These are phyloP conservation scores for Cyclura pinguis DNA, from an alignment of 2,797 vertebrate genomes.

Conservation along the genomic window DNA sequence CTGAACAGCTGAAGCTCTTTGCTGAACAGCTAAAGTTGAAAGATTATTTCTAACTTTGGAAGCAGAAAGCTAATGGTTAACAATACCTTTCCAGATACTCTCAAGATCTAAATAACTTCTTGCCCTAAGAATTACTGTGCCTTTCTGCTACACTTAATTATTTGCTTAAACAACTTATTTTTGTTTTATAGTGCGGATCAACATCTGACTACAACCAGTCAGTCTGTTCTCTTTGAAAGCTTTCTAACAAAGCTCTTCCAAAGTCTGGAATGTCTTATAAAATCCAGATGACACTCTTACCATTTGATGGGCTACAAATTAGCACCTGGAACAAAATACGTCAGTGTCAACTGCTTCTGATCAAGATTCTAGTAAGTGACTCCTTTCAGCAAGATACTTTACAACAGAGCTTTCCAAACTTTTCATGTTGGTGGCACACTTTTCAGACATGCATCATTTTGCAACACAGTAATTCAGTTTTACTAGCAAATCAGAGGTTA, in stretches of 20 bases:
- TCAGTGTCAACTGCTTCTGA: no score
- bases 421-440: no score
- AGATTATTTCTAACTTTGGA: slow-evolving; percentile 11
- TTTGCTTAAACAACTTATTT: slow-evolving; percentile 28
- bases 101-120: background rate
- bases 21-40: slow-evolving; percentile 2
- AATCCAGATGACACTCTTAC: background rate
- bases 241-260: background rate
- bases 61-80: slow-evolving; percentile 39
- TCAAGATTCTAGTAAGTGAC: no score
- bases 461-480: no score
- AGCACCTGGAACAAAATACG: background rate
- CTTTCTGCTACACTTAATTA: slow-evolving; percentile 8
- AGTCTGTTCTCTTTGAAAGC: background rate
- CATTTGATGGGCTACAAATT: background rate
- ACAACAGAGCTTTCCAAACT: no score
- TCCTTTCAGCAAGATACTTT: no score
- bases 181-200: background rate
- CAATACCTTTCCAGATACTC: background rate
- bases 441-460: no score
- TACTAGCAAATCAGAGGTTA: no score
- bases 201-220: background rate
- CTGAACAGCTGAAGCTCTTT: background rate
- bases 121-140: slow-evolving; percentile 14
- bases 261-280: background rate